phyloP scores from a whole-genome alignment of 2,797 vertebrate species.

The Champsocephalus gunnari region DNA sequence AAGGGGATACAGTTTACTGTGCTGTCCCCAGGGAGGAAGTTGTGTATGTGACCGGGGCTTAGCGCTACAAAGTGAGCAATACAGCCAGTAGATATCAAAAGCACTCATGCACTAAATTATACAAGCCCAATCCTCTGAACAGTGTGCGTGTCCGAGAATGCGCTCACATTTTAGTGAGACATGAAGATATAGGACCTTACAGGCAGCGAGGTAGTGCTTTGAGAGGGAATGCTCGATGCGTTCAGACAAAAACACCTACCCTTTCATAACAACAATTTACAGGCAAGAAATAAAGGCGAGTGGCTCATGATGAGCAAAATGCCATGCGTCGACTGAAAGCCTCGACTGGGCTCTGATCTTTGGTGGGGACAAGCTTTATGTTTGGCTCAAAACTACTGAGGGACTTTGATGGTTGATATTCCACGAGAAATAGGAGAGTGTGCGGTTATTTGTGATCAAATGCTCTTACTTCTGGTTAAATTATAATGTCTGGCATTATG shows the following conservation, averaged over 20 bases:
- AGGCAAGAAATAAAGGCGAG: conserved; percentile 63
- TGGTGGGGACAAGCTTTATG: conserved; percentile 37
- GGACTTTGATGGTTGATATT: conserved; percentile 54
- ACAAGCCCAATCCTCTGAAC: conserved; percentile 44
- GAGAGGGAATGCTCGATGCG: conserved; percentile 27
- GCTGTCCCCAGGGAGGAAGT: conserved; percentile 36
- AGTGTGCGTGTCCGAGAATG: conserved; percentile 14
- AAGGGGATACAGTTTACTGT: conserved; percentile 32
- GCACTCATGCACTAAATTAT: conserved; percentile 70
- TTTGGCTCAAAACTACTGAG: conserved; percentile 41
- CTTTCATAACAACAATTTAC: conserved; percentile 71
- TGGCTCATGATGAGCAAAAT: conserved; percentile 28
- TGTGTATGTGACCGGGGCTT: conserved; percentile 44
- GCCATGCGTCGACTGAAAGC: conserved; percentile 48
- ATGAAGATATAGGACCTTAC: conserved; percentile 57
- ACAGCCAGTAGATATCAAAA: conserved; percentile 59
- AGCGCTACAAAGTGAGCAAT: conserved; percentile 36
- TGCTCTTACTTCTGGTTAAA: background rate
- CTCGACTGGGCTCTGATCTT: conserved; percentile 66
- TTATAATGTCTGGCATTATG: conserved; percentile 2
- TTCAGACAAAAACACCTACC: conserved; percentile 34
- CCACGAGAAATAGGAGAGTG: conserved; percentile 40
- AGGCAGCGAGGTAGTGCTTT: conserved; percentile 15
- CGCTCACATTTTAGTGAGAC: conserved; percentile 62
- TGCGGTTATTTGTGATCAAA: conserved; percentile 35